Evolutionary conservation across 1,140 invertebrate species (phyloP), one percentile per base, ranked within the genome.

Genomic region (Zaprionus kolodkinae): DNA sequence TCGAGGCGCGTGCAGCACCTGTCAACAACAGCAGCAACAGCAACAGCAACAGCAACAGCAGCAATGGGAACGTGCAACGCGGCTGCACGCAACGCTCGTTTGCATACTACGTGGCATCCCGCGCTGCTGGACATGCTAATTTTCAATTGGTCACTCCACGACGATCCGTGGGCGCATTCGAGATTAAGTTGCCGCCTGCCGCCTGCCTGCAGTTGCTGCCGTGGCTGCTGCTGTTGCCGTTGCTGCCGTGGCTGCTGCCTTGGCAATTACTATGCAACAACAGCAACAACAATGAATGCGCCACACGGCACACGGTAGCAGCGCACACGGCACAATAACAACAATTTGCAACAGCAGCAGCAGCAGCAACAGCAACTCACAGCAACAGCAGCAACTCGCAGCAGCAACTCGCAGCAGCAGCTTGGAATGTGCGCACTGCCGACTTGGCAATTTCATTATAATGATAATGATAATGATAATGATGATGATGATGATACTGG

Each of bases 111-210:
- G 43, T 43, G 64, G 63, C 70, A 43, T 38, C 27, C 25, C 27
- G 21, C 40, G 64, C 72, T 78, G 64, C 72, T 78, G 84, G 73
- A 88, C 85, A 88, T 84, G 85, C 80, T 88, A 88, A 89, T 88
- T 88, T 88, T 88, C 87, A 88, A 88, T 88, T 88, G 84, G 84
- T 78, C 76, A 81, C 67, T 71, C 45, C 17, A 50, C 45, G 17
- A 50, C 45, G 17, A 38, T 63, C 79, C 50, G 80, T 82, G 69
- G 67, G 75, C 79, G 78, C 81, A 86, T 33, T 71, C 38, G n/a
- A 65, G 69, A 86, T 81, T 81, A 71, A 87, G 80, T 78, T 88
- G 85, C 79, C 68, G 72, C 71, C 63, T 76, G 80, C 79, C 74
- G 78, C 68, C 69, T 60, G 62, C 63, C 56, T 43, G 15, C 45